phyloP scores from a whole-genome alignment of 2,797 vertebrate species.

The Platalea minor region DNA sequence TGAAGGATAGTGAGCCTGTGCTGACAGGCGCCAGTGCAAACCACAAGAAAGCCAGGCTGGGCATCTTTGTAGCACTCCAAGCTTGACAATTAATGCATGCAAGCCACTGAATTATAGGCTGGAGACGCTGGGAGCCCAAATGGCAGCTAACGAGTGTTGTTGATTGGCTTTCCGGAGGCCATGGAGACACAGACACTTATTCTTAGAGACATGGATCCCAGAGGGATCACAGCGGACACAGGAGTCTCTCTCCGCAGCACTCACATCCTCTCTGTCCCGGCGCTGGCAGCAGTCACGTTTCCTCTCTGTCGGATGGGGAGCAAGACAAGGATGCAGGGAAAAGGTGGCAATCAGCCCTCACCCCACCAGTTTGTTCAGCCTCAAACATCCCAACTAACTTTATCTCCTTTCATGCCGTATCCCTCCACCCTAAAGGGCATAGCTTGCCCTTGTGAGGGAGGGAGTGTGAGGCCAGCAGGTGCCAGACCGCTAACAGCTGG shows the following conservation, averaged over 20 bases:
- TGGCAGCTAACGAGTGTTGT: conserved; percentile 43
- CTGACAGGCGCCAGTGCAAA: conserved; percentile 58
- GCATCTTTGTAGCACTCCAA: conserved; percentile 44
- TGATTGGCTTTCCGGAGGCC: conserved; percentile 66
- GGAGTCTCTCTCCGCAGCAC: conserved; percentile 5
- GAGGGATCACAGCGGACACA: neutral
- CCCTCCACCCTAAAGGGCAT: neutral
- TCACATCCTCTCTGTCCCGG: neutral
- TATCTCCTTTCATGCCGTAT: accelerated
- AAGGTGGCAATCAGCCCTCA: neutral
- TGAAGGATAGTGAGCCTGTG: neutral
- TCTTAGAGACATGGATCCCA: conserved; percentile 50
- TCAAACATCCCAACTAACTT: neutral
- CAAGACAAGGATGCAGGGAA: neutral
- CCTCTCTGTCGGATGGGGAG: neutral
- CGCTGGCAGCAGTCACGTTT: neutral
- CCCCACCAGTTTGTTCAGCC: accelerated
- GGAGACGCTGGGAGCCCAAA: conserved; percentile 61
- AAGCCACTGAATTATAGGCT: conserved; percentile 66
- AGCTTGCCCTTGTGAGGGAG: neutral
- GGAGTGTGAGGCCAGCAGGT: neutral
- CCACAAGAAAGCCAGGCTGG: conserved; percentile 61
- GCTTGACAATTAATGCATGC: conserved; percentile 53
- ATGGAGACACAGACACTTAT: conserved; percentile 65
- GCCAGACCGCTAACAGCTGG: neutral